A percentile compares a stretch with the other conserved stretches of the same genome.
Evolutionary conservation across 2,797 vertebrate genomes (phyloP).

Genomic region (Artibeus jamaicensis): DNA sequence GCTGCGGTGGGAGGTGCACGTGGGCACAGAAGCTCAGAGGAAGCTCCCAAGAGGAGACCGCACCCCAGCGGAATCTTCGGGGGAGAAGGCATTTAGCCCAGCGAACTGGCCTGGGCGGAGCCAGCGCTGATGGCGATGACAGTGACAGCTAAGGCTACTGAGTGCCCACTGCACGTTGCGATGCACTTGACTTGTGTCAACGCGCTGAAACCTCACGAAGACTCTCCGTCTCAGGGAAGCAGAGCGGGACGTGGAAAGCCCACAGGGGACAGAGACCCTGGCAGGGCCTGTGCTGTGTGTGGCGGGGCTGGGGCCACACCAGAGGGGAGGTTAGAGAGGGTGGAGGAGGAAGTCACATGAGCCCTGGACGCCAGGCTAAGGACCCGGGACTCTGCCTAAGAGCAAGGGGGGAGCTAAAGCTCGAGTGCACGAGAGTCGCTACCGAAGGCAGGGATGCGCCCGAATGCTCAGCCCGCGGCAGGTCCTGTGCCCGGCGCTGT

Average conservation of each 20-base stretch:
- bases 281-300: not conserved
- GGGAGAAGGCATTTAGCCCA: not conserved
- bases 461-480: fast-evolving
- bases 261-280: not conserved
- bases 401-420: not conserved
- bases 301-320: not conserved
- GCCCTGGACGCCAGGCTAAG: not conserved
- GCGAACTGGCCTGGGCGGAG: not conserved
- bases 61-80: not conserved
- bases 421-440: no score
- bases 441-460: fast-evolving
- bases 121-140: fast-evolving
- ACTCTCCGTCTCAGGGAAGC: not conserved
- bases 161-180: not conserved
- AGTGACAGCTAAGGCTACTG: not conserved
- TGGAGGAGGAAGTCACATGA: not conserved
- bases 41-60: not conserved
- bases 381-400: not conserved
- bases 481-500: not conserved
- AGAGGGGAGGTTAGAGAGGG: not conserved
- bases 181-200: not conserved
- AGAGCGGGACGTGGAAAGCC: not conserved
- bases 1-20: not conserved
- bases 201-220: not conserved
- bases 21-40: not conserved